phyloP scores from a whole-genome alignment of 35 echinoderm and acorn worm genomes.

The Ptychodera flava region DNA sequence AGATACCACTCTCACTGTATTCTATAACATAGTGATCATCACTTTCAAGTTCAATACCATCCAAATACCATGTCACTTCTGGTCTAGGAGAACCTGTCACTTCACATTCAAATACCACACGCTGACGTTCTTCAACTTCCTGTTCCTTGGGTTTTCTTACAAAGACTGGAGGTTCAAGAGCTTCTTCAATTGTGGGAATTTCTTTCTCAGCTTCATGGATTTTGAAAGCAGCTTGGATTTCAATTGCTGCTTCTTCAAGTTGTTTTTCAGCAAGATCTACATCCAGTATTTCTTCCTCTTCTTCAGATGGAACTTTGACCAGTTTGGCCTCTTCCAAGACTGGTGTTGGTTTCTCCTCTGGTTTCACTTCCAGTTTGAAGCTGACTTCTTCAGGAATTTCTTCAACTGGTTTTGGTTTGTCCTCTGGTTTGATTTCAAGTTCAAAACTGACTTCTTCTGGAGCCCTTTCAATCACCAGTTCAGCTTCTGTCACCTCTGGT shows the following conservation, averaged over 20 bases:
- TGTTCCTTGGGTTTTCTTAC: neutral
- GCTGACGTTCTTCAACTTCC: slow-evolving; percentile 59
- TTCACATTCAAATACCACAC: slow-evolving; percentile 67
- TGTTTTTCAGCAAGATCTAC: neutral
- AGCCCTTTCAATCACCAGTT: no score
- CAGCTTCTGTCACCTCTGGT: no score
- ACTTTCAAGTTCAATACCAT: slow-evolving; percentile 60
- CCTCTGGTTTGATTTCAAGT: no score
- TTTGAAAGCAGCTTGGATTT: neutral
- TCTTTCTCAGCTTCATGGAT: neutral
- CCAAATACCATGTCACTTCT: slow-evolving; percentile 82
- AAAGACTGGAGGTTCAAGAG: neutral
- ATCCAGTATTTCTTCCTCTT: neutral
- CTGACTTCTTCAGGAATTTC: neutral
- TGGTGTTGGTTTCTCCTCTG: neutral
- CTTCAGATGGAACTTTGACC: neutral
- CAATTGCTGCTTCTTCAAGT: neutral
- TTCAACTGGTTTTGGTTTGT: neutral
- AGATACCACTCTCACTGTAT: slow-evolving; percentile 68
- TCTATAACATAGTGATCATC: slow-evolving; percentile 56
- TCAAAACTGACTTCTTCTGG: no score
- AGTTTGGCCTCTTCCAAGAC: neutral
- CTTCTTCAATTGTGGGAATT: neutral
- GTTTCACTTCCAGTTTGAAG: neutral
- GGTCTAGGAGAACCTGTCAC: slow-evolving; percentile 79